These are phyloP conservation scores for Notamacropus eugenii DNA, from an alignment of 2,797 vertebrate genomes.

Conservation along the genomic window DNA sequence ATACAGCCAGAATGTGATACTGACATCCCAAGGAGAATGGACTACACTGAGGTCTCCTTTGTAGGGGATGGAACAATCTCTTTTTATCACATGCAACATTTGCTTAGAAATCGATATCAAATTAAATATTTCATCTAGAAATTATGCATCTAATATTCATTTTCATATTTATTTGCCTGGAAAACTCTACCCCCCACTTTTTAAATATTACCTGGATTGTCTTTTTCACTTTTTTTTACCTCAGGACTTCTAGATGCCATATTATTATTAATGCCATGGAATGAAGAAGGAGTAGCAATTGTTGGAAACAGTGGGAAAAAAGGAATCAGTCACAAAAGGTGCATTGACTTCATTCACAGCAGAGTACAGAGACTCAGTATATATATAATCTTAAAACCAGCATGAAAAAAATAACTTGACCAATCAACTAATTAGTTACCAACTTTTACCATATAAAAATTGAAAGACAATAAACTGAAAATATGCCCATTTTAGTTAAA, in stretches of 20 bases:
- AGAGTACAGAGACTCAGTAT: too few species aligned
- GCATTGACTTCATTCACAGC: constrained; percentile 19
- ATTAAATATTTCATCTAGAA: constrained; percentile 47
- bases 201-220: background rate
- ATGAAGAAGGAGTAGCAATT: background rate
- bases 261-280: constrained; percentile 8
- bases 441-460: background rate
- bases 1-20: constrained; percentile 58
- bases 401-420: constrained; percentile 36
- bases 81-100: constrained; percentile 3
- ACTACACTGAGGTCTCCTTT: constrained; percentile 54
- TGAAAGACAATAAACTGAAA: background rate
- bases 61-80: constrained; percentile 61
- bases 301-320: background rate
- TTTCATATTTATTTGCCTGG: constrained; percentile 1
- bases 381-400: constrained; percentile 15
- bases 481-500: background rate
- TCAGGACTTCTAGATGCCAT: background rate
- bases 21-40: constrained; percentile 63
- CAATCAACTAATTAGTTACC: background rate
- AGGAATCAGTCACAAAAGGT: background rate
- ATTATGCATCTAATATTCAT: constrained; percentile 46
- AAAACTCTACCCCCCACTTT: background rate
- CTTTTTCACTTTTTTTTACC: constrained; percentile 20
- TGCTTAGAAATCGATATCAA: constrained; percentile 63